A percentile compares a stretch with the other conserved stretches of the same genome.
phyloP scores from a whole-genome alignment of 2,797 vertebrate genomes.

The Triplophysa bombifrons region DNA sequence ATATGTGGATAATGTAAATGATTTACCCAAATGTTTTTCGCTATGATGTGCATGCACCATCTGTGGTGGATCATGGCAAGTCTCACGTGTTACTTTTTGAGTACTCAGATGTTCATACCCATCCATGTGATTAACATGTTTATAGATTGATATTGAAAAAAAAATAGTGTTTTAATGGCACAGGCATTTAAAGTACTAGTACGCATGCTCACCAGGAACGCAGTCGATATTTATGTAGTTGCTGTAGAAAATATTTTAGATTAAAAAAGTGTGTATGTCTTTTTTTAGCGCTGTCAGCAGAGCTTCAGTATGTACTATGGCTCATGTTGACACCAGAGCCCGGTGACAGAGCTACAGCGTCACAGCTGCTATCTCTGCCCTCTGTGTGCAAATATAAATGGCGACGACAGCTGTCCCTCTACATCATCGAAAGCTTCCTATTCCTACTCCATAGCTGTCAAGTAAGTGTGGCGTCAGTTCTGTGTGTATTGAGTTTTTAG shows the following conservation, averaged over 20 bases:
- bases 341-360: slow-evolving; percentile 75
- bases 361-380: slow-evolving; percentile 75
- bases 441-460: slow-evolving; percentile 67
- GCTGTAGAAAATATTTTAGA: neutral
- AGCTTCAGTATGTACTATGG: slow-evolving; percentile 79
- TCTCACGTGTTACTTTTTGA: no score
- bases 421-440: slow-evolving; percentile 66
- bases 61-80: no score
- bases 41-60: no score
- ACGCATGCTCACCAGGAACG: neutral
- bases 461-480: slow-evolving; percentile 59
- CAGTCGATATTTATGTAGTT: neutral
- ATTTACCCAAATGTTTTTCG: no score
- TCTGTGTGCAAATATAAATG: slow-evolving; percentile 70
- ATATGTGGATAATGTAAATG: no score
- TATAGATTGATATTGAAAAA: no score
- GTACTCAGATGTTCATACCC: no score
- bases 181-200: neutral
- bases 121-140: no score
- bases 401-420: slow-evolving; percentile 70
- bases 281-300: slow-evolving; percentile 76
- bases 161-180: no score
- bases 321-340: slow-evolving; percentile 85
- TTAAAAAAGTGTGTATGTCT: neutral
- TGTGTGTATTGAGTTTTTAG: neutral